Conservation (phyloP, 2,797 vertebrate species). For the Momotus momota region DNA sequence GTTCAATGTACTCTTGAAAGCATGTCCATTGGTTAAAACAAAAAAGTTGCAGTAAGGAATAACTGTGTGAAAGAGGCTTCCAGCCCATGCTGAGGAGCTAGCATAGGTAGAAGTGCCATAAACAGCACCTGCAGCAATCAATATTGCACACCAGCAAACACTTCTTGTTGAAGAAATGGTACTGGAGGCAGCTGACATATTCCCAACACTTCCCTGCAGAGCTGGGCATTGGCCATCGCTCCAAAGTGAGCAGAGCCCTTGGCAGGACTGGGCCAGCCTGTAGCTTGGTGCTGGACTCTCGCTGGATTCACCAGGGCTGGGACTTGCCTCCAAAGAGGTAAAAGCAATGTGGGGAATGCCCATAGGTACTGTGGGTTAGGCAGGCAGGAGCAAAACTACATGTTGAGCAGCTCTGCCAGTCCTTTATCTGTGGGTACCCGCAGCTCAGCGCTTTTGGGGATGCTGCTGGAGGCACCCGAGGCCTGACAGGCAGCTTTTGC, state of each 20-base stretch:
- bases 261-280: background rate
- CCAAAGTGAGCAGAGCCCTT: background rate
- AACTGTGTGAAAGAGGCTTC: background rate
- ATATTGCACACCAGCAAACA: background rate
- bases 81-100: rapidly evolving
- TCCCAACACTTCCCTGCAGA: rapidly evolving
- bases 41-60: background rate
- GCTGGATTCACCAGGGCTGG: background rate
- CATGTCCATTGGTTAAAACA: rapidly evolving
- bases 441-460: background rate
- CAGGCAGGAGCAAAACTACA: background rate
- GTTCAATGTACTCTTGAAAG: background rate
- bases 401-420: background rate
- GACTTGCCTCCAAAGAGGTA: background rate
- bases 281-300: background rate
- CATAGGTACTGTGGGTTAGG: rapidly evolving
- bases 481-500: background rate
- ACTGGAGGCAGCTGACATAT: background rate
- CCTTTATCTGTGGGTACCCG: background rate
- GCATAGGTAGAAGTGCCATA: background rate
- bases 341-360: background rate
- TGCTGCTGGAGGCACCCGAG: background rate
- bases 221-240: background rate
- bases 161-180: background rate
- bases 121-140: background rate